Conservation (phyloP, 2,888 invertebrate species). For the Neoascia interrupta region DNA sequence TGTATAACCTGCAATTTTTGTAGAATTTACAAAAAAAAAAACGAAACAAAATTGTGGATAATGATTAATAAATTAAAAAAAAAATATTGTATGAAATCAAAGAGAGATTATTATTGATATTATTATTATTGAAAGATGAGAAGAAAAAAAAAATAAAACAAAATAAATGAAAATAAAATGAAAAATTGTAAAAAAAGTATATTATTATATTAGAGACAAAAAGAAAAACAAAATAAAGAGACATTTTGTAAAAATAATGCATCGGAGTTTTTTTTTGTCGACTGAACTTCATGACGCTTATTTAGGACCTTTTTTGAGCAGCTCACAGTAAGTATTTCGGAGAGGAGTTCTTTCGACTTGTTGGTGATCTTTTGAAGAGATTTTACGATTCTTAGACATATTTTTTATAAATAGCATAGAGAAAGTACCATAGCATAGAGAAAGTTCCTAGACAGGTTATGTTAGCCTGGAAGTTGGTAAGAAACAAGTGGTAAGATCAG, state of each 20-base stretch:
- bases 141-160: conserved; percentile 43
- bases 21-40: conserved; percentile 62
- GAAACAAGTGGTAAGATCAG: too few species aligned
- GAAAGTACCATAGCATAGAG: too few species aligned
- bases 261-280: too few species aligned
- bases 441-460: too few species aligned
- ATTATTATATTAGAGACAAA: conserved; percentile 70
- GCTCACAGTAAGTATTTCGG: too few species aligned
- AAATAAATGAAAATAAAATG: conserved; percentile 36
- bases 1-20: conserved; percentile 69
- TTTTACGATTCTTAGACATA: too few species aligned
- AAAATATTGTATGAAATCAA: conserved; percentile 67
- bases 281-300: too few species aligned
- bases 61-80: conserved; percentile 74
- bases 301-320: too few species aligned
- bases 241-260: conserved; percentile 70
- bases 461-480: too few species aligned
- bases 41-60: conserved; percentile 68
- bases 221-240: conserved; percentile 69
- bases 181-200: conserved; percentile 65
- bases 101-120: conserved; percentile 70
- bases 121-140: conserved; percentile 67
- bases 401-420: too few species aligned
- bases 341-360: too few species aligned
- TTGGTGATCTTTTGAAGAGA: too few species aligned